A percentile compares a stretch with the other conserved stretches of the same genome.
Evolutionary conservation across 2,888 invertebrate species (phyloP).

Genomic region (Alloplasta piceator): DNA sequence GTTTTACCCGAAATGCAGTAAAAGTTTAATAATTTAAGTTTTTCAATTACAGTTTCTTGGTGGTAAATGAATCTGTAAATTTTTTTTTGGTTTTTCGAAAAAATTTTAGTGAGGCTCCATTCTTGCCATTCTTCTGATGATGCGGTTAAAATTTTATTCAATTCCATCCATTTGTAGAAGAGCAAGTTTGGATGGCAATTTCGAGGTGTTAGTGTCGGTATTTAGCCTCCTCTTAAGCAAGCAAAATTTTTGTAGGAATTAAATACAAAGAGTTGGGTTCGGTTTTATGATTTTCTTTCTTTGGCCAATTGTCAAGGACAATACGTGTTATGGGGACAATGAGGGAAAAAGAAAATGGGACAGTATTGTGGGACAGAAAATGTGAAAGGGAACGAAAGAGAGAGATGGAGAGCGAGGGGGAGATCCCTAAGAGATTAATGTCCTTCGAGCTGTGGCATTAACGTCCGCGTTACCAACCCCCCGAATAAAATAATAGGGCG

Average conservation of each 20-base stretch:
- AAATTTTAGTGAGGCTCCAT: too few species aligned
- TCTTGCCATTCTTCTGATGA: too few species aligned
- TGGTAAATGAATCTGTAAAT: too few species aligned
- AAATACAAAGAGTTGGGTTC: neutral
- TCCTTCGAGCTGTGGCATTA: slow-evolving; percentile 2
- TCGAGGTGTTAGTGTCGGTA: too few species aligned
- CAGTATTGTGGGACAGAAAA: neutral
- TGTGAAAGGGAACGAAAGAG: neutral
- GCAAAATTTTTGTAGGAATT: neutral
- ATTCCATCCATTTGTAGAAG: too few species aligned
- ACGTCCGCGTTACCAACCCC: neutral
- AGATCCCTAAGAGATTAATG: slow-evolving; percentile 29
- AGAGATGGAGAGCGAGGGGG: neutral
- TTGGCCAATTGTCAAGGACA: neutral
- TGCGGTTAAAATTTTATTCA: too few species aligned
- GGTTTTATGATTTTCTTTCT: neutral
- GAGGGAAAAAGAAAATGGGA: neutral
- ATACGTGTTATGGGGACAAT: neutral
- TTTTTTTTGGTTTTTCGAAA: too few species aligned
- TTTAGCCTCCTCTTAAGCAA: too few species aligned
- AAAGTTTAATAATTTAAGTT: too few species aligned
- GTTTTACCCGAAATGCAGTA: too few species aligned
- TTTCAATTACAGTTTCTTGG: too few species aligned
- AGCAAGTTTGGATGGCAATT: too few species aligned
- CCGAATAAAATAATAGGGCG: slow-evolving; percentile 6